Conservation (phyloP, 2,797 vertebrate species). For the Epinephelus awoara region DNA sequence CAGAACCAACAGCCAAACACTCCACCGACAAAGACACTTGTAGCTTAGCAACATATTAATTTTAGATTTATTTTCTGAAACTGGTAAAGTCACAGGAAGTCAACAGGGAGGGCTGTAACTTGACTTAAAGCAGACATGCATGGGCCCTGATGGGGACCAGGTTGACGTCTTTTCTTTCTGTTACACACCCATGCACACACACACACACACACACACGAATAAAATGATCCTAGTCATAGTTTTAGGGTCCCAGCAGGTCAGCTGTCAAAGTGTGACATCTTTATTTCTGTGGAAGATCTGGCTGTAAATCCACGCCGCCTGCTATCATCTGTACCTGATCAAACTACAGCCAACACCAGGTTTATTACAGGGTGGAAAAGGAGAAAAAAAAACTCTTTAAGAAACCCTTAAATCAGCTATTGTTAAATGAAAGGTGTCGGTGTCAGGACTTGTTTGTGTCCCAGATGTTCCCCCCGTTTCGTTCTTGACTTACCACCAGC, state of each 20-base stretch:
- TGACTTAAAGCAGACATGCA: constrained; percentile 60
- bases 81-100: constrained; percentile 25
- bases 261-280: constrained; percentile 84
- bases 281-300: constrained; percentile 78
- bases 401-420: constrained; percentile 75
- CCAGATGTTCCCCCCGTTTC: constrained; percentile 60
- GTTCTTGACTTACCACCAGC: constrained; percentile 55
- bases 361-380: constrained; percentile 60
- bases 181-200: constrained; percentile 12
- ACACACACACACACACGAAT: constrained; percentile 31
- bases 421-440: constrained; percentile 72
- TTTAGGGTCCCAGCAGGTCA: constrained; percentile 82
- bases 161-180: constrained; percentile 36
- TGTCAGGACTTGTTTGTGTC: constrained; percentile 67
- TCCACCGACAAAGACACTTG: background rate
- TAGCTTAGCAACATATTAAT: background rate
- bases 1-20: background rate
- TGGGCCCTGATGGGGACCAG: constrained; percentile 41
- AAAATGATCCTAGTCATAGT: constrained; percentile 63
- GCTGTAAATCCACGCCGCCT: constrained; percentile 76
- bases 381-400: constrained; percentile 25
- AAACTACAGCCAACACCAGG: constrained; percentile 56
- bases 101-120: constrained; percentile 26
- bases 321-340: constrained; percentile 84
- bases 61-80: constrained; percentile 49